Evolutionary conservation across 2,797 vertebrate species (phyloP), one percentile per base, ranked within the genome.

Genomic region (Pseudotriccus pelzelni): DNA sequence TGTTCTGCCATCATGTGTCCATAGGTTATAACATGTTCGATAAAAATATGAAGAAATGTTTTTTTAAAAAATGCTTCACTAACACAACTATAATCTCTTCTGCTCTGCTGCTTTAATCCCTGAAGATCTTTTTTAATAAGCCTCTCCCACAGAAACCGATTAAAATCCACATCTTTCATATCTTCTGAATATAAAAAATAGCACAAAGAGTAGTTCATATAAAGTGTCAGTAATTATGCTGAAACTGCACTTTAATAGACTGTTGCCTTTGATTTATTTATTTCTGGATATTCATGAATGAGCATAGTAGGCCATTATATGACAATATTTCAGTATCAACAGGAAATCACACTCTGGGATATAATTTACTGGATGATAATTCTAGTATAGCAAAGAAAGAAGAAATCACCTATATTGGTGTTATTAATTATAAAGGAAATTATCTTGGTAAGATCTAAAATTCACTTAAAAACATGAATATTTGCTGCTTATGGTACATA

Each of bases 91-190:
- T 70, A 73, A 91, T 75, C 58, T 82, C 87, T 87, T 63, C 75
- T 90, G 41, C 44, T 93, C 86, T 78, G 55, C 46, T 81, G 44
- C 64, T 94, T 91, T 86, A 95, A 95, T 93, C 89, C 79, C 88
- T 68, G 20, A 77, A 70, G 84, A 89, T 74, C 67, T 89, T 84
- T 46, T 66, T 91, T 89, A 97, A 94, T 91, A 95, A 92, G 62
- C 47, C 14, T 95, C 62, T 89, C 78, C 86, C 68, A 83, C 34
- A 78, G 92, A 93, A 96, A 81, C 66, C 0, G 78, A 97, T 87
- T 96, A 87, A 96, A 94, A 94, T 67, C 87, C 81, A 43, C 74
- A 90, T 84, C 60, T 81, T 90, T 80, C 58, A 43, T 82, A 89
- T 92, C 79, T 91, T 89, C 70, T 81, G 53, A 84, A 86, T 74